Conservation (phyloP, 2,888 invertebrate genomes). For the Dynastes tityus region DNA sequence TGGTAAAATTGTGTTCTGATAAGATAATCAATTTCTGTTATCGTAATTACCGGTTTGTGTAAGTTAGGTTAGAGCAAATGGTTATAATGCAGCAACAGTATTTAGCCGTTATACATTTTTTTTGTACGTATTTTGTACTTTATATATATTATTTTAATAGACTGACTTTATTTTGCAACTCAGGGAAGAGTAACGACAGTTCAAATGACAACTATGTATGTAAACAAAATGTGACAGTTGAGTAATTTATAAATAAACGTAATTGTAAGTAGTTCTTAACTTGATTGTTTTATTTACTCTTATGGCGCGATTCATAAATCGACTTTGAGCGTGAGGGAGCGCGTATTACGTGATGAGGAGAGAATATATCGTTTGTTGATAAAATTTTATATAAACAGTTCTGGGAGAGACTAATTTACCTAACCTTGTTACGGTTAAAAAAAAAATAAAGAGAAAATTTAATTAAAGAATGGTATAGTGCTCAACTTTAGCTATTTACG, state of each 20-base stretch:
- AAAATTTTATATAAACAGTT: no score
- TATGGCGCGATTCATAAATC: not conserved
- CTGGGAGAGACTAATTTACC: no score
- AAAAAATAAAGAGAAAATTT: no score
- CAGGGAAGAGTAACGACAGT: slow-evolving; percentile 61
- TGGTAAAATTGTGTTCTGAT: slow-evolving; percentile 18
- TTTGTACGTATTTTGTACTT: slow-evolving; percentile 37
- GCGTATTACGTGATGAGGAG: no score
- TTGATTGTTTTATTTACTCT: slow-evolving; percentile 51
- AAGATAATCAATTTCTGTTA: not conserved
- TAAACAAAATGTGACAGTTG: slow-evolving; percentile 62
- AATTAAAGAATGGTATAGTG: no score
- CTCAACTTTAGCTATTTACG: no score
- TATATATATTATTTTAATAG: slow-evolving; percentile 59
- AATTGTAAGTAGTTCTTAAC: slow-evolving; percentile 58
- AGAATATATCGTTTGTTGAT: no score
- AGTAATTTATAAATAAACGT: slow-evolving; percentile 59
- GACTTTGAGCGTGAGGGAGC: no score
- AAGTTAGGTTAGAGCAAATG: not conserved
- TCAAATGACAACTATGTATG: slow-evolving; percentile 57
- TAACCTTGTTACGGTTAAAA: no score
- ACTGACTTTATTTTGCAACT: slow-evolving; percentile 64
- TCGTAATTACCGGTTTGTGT: not conserved
- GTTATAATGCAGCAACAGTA: slow-evolving; percentile 17
- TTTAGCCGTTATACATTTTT: slow-evolving; percentile 17